Evolutionary conservation across 2,797 vertebrate species (phyloP), one percentile per base, ranked within the genome.

Genomic region (Toxotes lorentzi): DNA sequence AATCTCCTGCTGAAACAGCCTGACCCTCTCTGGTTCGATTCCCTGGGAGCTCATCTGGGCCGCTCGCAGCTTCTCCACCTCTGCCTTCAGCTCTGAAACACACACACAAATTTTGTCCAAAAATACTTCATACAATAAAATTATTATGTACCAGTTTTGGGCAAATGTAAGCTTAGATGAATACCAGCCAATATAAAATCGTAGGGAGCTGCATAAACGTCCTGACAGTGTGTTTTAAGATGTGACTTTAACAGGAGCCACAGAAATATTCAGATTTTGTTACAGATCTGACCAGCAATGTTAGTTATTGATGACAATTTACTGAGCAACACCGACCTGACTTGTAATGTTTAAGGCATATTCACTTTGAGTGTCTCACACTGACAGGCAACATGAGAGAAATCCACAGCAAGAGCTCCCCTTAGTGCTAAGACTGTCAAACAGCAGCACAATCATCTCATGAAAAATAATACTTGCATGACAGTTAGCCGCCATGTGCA

Each of bases 31-130:
- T 10, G 96, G 97, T 72, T 98, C 95, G 11, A 96, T 80, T 53
- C 96, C 97, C 73, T 90, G 93, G 57, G 92, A 89, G 45, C 92
- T 98, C 90, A 92, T 96, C 88, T 98, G 98, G 76, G 97, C 96
- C 0, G 97, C 94, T 78, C 95, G 96, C 79, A 99, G 92, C 87
- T 98, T 99, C 84, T 98, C 97, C 85, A 99, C 98, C 94, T 99
- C 98, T 47, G 96, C 95, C 92, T 98, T 99, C 83, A 99, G 76
- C 73, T 99, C 98, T 99, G 32, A 70, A 81, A 77, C 38, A 43
- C 34, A 80, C 40, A 73, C 40, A 76, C 27, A 43, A 32, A 34
- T 0, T 69, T 76, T 68, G 11, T 58, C 45, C 11, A 56, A 59
- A 82, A 79, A 51, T 54, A 2, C 1, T 78, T 27, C 9, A 24